Conservation (phyloP, 2,113 vertebrate genomes). For the Rhombomys opimus region DNA sequence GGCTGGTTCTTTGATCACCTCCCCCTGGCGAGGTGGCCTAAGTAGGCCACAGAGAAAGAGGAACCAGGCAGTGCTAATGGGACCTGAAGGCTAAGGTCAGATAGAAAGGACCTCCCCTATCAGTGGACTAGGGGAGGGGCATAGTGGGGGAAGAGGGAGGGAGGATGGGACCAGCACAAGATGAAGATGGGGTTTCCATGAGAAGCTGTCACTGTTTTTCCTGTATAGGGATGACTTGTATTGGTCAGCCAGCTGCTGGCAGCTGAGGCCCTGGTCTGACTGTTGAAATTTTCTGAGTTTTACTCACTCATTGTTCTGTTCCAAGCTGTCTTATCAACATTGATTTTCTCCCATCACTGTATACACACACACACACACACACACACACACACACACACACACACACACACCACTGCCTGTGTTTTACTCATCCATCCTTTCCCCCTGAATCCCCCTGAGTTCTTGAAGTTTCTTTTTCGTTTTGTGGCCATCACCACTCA, state of each 20-base stretch:
- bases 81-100: no score
- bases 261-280: conserved; percentile 37
- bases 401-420: not conserved
- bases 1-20: no score
- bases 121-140: no score
- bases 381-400: not conserved
- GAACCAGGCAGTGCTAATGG: no score
- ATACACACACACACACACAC: not conserved
- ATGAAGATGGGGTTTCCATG: conserved; percentile 46
- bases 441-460: not conserved
- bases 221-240: not conserved
- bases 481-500: not conserved
- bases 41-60: no score
- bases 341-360: not conserved
- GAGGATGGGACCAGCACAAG: no score
- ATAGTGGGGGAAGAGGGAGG: no score
- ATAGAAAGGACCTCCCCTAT: no score
- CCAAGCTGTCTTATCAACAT: conserved; percentile 27
- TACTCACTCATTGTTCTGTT: conserved; percentile 29
- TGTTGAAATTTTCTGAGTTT: conserved; percentile 36
- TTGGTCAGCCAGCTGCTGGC: conserved; percentile 57
- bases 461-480: not conserved
- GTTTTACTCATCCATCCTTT: not conserved
- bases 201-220: conserved; percentile 64
- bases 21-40: no score